Percentiles rank a stretch among this genome's conserved stretches.
Conservation (phyloP, 2,113 vertebrate species). For the Trogon melanurus region DNA sequence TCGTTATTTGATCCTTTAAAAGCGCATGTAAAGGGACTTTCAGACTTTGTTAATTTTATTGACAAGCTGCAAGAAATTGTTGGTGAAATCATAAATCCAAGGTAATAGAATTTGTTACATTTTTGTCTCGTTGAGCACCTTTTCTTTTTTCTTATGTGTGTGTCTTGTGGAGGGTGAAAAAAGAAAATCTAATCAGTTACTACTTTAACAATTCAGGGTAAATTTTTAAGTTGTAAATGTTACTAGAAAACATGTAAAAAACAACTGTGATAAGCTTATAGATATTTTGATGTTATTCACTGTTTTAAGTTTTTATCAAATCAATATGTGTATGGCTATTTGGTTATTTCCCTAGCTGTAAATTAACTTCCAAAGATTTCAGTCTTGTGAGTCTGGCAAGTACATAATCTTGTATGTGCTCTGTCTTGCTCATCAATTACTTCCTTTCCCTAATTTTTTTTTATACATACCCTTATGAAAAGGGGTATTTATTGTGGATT, state of each 20-base stretch:
- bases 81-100: slow-evolving; percentile 87
- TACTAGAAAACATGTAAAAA: background rate
- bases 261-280: background rate
- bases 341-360: background rate
- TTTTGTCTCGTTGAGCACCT: background rate
- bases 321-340: background rate
- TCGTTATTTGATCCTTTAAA: slow-evolving; percentile 85
- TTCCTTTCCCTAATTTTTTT: background rate
- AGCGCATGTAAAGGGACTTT: slow-evolving; percentile 88
- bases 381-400: background rate
- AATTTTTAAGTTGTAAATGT: background rate
- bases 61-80: slow-evolving; percentile 91
- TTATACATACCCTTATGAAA: background rate
- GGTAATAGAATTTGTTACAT: slow-evolving; percentile 75
- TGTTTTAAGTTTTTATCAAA: background rate
- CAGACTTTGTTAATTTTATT: slow-evolving; percentile 85
- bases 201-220: background rate
- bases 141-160: background rate
- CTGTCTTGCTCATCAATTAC: background rate
- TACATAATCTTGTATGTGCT: background rate
- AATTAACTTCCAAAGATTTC: background rate
- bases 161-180: fast-evolving
- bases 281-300: background rate
- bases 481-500: background rate
- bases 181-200: background rate